Conservation (phyloP, 2,888 invertebrate genomes). For the Agrochola lychnidis region DNA sequence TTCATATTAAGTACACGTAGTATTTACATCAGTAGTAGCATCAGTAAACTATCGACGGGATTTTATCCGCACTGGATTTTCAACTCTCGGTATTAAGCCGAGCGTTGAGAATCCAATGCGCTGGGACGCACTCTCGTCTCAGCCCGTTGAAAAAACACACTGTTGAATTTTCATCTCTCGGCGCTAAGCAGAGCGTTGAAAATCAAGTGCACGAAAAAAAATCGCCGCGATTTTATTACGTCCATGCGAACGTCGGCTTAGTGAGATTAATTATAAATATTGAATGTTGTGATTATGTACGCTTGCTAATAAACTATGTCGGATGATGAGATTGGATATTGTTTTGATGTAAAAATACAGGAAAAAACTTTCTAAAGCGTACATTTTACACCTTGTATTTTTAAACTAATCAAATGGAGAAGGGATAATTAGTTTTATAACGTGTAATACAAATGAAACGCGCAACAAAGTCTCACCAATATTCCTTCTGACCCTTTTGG, state of each 20-base stretch:
- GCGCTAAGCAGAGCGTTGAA: no score
- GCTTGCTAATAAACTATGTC: neutral
- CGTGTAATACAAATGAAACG: conserved; percentile 1
- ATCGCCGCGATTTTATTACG: no score
- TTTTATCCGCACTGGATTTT: no score
- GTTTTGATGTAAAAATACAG: neutral
- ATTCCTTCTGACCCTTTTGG: neutral
- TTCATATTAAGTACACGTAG: neutral
- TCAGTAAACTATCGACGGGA: neutral
- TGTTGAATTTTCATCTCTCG: no score
- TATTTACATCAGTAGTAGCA: neutral
- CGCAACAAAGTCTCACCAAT: conserved; percentile 9
- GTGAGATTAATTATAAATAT: no score
- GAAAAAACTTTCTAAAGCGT: no score
- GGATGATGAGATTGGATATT: neutral
- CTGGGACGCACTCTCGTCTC: no score
- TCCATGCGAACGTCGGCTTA: no score
- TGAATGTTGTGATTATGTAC: neutral
- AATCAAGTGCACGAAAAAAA: no score
- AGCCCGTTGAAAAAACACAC: no score
- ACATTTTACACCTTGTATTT: neutral
- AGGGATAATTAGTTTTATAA: neutral
- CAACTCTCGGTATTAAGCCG: no score
- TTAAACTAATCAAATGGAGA: neutral
- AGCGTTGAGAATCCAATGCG: no score